These are phyloP conservation scores for Podocnemis expansa DNA, from an alignment of 2,113 vertebrate genomes.

Conservation along the genomic window DNA sequence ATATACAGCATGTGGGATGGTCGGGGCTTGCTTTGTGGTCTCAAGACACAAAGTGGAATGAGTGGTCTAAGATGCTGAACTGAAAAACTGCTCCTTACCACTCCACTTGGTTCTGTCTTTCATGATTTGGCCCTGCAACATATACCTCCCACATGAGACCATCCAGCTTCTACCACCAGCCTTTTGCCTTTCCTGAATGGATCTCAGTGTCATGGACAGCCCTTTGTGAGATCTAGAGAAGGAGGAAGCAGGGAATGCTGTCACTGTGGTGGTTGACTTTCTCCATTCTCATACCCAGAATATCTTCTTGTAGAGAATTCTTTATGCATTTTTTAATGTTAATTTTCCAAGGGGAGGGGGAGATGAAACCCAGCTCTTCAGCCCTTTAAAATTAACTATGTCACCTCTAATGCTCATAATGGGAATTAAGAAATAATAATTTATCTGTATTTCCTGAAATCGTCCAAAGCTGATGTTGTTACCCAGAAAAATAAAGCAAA, in stretches of 20 bases:
- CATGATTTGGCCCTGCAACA: no score
- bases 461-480: accelerated
- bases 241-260: not conserved
- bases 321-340: no score
- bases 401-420: not conserved
- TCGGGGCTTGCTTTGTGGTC: no score
- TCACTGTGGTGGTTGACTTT: accelerated
- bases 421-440: not conserved
- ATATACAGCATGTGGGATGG: no score
- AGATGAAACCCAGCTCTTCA: not conserved
- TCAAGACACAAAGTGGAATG: no score
- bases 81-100: no score
- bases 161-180: not conserved
- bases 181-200: accelerated
- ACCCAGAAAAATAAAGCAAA: accelerated
- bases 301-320: accelerated
- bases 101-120: no score
- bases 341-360: no score
- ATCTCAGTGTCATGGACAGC: accelerated
- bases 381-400: accelerated
- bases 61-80: no score
- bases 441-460: not conserved
- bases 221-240: accelerated
- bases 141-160: not conserved
- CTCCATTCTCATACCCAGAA: accelerated